A percentile compares a stretch with the other conserved stretches of the same genome.
phyloP scores from a whole-genome alignment of 2,888 invertebrate species.

The Calliphora vomitoria region DNA sequence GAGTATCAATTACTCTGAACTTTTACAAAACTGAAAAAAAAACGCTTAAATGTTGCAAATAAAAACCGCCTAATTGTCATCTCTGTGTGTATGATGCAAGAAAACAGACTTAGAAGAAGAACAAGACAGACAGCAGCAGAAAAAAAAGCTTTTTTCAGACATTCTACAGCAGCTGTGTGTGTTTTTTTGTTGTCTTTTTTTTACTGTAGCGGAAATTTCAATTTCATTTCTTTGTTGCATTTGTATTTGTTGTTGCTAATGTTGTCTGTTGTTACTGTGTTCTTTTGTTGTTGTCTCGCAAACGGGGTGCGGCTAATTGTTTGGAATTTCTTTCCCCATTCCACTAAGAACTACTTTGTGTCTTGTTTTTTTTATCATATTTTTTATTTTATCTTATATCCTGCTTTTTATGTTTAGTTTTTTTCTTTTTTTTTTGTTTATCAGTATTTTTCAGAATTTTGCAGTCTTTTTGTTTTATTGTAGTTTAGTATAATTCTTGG shows the following conservation, averaged over 20 bases:
- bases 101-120: constrained; percentile 16
- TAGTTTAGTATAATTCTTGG: neutral
- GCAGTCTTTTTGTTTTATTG: neutral
- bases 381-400: constrained; percentile 13
- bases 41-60: neutral
- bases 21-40: neutral
- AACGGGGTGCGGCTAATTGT: constrained; percentile 63
- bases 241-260: neutral
- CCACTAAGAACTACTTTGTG: constrained; percentile 7
- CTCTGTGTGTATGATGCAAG: constrained; percentile 46
- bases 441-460: neutral
- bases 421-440: neutral
- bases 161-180: constrained; percentile 40
- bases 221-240: constrained; percentile 29
- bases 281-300: neutral
- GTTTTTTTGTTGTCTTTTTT: constrained; percentile 14
- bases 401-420: constrained; percentile 1
- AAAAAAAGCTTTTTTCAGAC: constrained; percentile 31
- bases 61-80: constrained; percentile 15
- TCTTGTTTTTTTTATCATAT: neutral
- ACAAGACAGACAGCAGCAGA: constrained; percentile 18
- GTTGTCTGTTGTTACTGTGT: constrained; percentile 30
- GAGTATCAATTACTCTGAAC: no score
- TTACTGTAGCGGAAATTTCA: constrained; percentile 64
- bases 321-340: constrained; percentile 51